Evolutionary conservation across 2,888 invertebrate genomes (phyloP), one percentile per base, ranked within the genome.

Genomic region (Eilema sororculum): DNA sequence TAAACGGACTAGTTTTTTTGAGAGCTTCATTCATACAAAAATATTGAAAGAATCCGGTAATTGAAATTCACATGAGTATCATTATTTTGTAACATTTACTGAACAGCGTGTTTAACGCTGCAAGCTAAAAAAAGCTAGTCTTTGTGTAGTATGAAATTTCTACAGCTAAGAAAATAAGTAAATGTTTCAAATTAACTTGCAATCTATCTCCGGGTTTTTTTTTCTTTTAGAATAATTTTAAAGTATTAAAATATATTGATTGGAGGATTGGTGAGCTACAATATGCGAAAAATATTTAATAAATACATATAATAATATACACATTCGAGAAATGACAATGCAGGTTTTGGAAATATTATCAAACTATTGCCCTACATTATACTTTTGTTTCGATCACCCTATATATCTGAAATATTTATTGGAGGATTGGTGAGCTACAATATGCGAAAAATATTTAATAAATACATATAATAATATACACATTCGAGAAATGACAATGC

Each of bases 221-320:
- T 52, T 52, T 6, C 52, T 28, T 64, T 28, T 52, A 25, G 16
- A 41, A 37, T 25, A 41, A 8, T 33, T n/a, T n/a, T 0, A 37
- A 9, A 24, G 46, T 46, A 30, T 20, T 9, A 30, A 41, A 28
- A 63, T 52, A 13, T 28, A 28, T 28, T 16, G 12, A 12, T 37
- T 10, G 33, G 10, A 2, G 28, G 6, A 8, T 16, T 4, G 28
- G 28, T 8, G n/a, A 68, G n/a, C 57, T 63, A 41, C 37, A 63
- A 37, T 37, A 56, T 57, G 62, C 30, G 28, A 62, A 24, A 33
- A 25, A 41, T 62, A 37, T 33, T n/a, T 2, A 57, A 60, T 64
- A 65, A 52, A 65, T 60, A 69, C 41, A 68, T 68, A 62, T 56
- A 28, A 24, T 59, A 60, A 37, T 60, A 30, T 37, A 65, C 56